Evolutionary conservation across 2,113 vertebrate species (phyloP).

Genomic region (Tinamus guttatus): DNA sequence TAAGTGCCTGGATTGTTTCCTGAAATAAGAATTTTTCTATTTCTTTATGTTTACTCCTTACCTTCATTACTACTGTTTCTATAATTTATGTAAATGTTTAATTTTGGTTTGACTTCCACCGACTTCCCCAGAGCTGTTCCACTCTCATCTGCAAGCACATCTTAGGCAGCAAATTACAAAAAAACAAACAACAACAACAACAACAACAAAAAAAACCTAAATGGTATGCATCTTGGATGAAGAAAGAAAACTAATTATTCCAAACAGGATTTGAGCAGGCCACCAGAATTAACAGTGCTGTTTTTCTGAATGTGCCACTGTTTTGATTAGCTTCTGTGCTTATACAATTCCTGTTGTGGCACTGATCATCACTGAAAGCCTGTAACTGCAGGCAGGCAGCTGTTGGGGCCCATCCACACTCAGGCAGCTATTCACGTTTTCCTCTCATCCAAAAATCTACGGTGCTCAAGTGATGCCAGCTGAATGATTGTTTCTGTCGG

Average conservation of each 20-base stretch:
- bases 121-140: neutral
- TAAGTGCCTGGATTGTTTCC: neutral
- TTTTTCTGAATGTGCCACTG: constrained; percentile 39
- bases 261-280: constrained; percentile 51
- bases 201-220: constrained; percentile 12
- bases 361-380: constrained; percentile 14
- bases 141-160: neutral
- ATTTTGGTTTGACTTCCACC: neutral
- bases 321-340: constrained; percentile 49
- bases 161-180: constrained; percentile 45
- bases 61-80: neutral
- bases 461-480: neutral
- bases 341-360: neutral
- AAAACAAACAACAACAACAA: neutral
- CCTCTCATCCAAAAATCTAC: neutral
- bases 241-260: constrained; percentile 50
- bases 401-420: constrained; percentile 37
- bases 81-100: neutral
- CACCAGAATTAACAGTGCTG: constrained; percentile 46
- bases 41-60: neutral
- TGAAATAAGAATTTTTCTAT: neutral
- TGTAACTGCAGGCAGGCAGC: constrained; percentile 6
- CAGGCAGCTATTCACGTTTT: constrained; percentile 15
- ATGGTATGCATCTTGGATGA: constrained; percentile 39
- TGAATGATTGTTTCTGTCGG: neutral